Conservation (phyloP, 2,113 vertebrate genomes). For the Capricornis sumatraensis region DNA sequence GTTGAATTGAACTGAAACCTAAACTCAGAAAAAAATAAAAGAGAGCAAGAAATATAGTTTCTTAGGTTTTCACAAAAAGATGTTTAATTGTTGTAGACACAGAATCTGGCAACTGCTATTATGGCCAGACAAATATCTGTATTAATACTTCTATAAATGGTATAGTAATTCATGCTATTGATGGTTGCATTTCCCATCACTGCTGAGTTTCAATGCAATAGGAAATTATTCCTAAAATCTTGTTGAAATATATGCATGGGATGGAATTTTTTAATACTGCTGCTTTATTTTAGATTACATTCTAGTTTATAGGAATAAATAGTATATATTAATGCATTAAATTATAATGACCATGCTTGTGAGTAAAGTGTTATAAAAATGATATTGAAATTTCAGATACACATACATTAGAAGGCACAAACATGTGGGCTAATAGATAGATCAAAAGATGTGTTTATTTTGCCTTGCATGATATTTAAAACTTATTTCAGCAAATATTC, state of each 20-base stretch:
- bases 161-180: neutral
- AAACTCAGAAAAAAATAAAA: neutral
- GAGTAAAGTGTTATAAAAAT: neutral
- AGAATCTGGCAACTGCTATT: slow-evolving; percentile 8
- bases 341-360: neutral
- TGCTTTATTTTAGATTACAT: neutral
- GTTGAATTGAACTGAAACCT: slow-evolving; percentile 14
- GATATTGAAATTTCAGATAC: neutral
- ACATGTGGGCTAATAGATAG: neutral
- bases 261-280: neutral
- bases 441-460: neutral
- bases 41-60: neutral
- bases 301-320: neutral
- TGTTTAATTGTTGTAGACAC: slow-evolving; percentile 4
- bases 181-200: neutral
- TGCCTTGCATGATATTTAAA: neutral
- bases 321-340: neutral
- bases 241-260: neutral
- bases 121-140: neutral
- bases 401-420: neutral
- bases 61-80: slow-evolving; percentile 14
- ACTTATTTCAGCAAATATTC: neutral
- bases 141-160: slow-evolving; percentile 29
- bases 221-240: slow-evolving; percentile 22
- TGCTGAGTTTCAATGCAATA: neutral